These are phyloP conservation scores for Oenanthe oenanthe DNA, from an alignment of 2,113 vertebrate genomes.

Conservation along the genomic window DNA sequence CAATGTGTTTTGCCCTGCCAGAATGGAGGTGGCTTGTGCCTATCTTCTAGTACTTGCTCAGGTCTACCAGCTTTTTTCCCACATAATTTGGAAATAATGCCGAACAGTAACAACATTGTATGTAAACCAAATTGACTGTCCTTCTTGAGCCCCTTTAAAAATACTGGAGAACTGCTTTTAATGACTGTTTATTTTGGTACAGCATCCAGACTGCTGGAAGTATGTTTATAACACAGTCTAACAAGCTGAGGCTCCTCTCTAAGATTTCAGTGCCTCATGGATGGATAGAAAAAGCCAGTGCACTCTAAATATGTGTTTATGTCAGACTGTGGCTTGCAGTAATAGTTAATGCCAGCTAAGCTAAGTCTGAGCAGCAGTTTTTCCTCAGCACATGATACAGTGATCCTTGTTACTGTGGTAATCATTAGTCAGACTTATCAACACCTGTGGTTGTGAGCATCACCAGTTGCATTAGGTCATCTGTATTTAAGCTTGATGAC, in stretches of 20 bases:
- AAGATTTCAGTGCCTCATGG: slow-evolving; percentile 23
- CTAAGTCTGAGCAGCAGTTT: not conserved
- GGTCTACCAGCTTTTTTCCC: not conserved
- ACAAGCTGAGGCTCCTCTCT: slow-evolving; percentile 29
- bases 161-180: slow-evolving; percentile 23
- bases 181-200: slow-evolving; percentile 58
- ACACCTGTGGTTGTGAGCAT: not conserved
- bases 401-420: not conserved
- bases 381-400: not conserved
- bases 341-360: not conserved
- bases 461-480: not conserved
- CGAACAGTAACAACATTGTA: not conserved
- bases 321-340: not conserved
- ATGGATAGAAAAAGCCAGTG: not conserved
- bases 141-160: slow-evolving; percentile 32
- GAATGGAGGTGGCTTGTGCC: not conserved
- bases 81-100: not conserved
- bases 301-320: not conserved
- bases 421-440: not conserved
- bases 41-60: not conserved
- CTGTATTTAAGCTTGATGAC: slow-evolving; percentile 13
- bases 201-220: slow-evolving; percentile 36
- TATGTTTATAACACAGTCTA: slow-evolving; percentile 38
- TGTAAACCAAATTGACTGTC: not conserved
- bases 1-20: not conserved